Evolutionary conservation across 2,113 vertebrate species (phyloP), one percentile per base, ranked within the genome.

Genomic region (Odontophorus gujanensis): DNA sequence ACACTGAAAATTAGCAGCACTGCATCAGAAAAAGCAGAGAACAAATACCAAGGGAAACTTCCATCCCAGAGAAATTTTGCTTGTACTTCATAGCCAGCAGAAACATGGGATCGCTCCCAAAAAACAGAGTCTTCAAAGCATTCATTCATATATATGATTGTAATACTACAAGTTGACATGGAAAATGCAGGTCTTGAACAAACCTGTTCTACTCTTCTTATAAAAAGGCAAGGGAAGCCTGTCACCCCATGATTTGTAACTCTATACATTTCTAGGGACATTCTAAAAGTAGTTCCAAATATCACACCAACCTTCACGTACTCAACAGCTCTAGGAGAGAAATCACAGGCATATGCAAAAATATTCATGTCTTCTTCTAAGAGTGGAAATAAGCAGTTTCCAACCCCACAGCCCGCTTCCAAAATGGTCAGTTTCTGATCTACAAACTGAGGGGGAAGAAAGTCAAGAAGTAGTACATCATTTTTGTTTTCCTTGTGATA

Each of bases 321-420:
- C 24, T 99, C 98, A 34, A 99, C 98, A 55, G 99, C 99, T 97
- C 99, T 97, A 40, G 99, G 98, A 76, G 99, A 99, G 96, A 99
- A 99, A 97, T 99, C 99, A 96, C 99, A 99, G 68, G 99, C 99
- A 47, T 99, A 99, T 14, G 98, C 98, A 92, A 99, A 99, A 87
- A 99, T 97, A 96, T 98, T 98, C 69, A 92, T 95, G 87, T 99
- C 98, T 18, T 99, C 99, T 97, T 99, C 98, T 67, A 99, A 97
- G 77, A 99, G 98, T 6, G 99, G 99, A 96, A 99, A 99, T 82
- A 99, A 97, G 93, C 98, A 99, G 97, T 99, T 99, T 30, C 99
- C 99, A 36, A 99, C 99, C 7, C 99, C 99, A 53, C 99, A 99
- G 69, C 99, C 99, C 34, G 99, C 99, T 97, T 99, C 99, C 87